Evolutionary conservation across 2,113 vertebrate species (phyloP), one percentile per base, ranked within the genome.

Genomic region (Thalassarche chlororhynchos): DNA sequence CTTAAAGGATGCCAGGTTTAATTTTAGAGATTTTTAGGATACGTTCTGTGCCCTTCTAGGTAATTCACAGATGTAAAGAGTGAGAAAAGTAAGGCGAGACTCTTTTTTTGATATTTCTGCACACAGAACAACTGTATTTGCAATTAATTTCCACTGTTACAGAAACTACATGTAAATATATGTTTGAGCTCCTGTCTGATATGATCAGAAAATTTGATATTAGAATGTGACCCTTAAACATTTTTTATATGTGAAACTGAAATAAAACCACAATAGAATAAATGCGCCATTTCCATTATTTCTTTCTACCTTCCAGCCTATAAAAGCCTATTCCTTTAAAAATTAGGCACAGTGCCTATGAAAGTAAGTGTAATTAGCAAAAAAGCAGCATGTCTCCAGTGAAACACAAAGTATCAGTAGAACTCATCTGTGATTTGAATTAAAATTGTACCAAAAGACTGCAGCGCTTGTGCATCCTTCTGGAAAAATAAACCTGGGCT

Each of bases 361-460:
- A 6, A 81, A 85, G 58, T 47, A 52, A 72, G 29, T 14, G 28
- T 88, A 38, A 89, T 94, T 96, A 91, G 79, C 40, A 77, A 93
- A 93, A 96, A 97, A 93, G 21, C 72, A 93, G 55, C 46, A 8
- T 54, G 72, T 76, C 93, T 90, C 68, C 38, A 32, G 65, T 69
- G 87, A 90, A 89, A 88, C 80, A 57, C 25, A 34, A 47, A 92
- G 75, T 51, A 91, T 87, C 19, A 25, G 38, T 51, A 85, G 84
- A 96, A 85, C 8, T 36, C 31, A 64, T 96, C 85, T 96, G 34
- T 87, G 88, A 86, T 46, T 84, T 91, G 87, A 95, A 96, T 98
- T 87, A 85, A 79, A 97, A 85, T 51, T 14, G 25, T 57, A 84
- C 70, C 91, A 36, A 42, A 74, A 84, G 62, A 49, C 24, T 77